Evolutionary conservation across 2,113 vertebrate genomes (phyloP).

Genomic region (Zapus hudsonius): DNA sequence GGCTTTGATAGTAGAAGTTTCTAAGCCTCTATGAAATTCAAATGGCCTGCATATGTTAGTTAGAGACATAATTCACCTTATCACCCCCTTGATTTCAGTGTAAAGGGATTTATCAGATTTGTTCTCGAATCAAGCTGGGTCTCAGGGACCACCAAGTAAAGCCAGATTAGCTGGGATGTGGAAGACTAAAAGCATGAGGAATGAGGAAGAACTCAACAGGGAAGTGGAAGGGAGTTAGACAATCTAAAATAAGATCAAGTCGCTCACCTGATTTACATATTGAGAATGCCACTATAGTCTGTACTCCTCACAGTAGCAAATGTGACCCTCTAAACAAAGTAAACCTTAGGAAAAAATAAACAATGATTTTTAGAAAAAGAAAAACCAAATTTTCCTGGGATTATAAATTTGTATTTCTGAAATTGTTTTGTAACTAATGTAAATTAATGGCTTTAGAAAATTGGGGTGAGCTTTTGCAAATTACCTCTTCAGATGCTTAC

Average conservation of each 20-base stretch:
- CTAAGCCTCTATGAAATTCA: not conserved
- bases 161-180: not conserved
- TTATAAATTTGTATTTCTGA: not conserved
- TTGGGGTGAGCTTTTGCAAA: not conserved
- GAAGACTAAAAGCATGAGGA: slow-evolving; percentile 3
- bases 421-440: not conserved
- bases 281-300: not conserved
- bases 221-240: not conserved
- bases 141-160: not conserved
- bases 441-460: not conserved
- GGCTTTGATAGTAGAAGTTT: not conserved
- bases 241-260: not conserved
- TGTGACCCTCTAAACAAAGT: not conserved
- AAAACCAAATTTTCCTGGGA: not conserved
- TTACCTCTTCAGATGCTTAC: not conserved
- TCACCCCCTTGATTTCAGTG: not conserved
- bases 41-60: not conserved
- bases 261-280: not conserved
- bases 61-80: not conserved
- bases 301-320: not conserved
- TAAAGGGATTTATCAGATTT: not conserved
- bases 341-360: not conserved
- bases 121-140: not conserved
- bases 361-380: not conserved
- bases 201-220: not conserved